Conservation (phyloP, 1,140 invertebrate species). For the Gerris buenoi region DNA sequence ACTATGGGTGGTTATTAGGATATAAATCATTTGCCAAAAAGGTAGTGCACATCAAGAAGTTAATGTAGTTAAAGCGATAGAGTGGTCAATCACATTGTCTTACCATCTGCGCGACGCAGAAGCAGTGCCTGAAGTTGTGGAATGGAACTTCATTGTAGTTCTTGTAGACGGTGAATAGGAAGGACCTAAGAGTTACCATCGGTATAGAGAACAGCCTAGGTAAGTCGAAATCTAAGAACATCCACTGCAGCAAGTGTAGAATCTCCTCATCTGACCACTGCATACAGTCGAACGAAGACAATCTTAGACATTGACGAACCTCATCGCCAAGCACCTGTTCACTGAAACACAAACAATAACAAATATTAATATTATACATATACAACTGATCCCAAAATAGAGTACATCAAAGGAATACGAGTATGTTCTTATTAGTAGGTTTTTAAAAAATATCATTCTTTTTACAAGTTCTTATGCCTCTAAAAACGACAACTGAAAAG, state of each 20-base stretch:
- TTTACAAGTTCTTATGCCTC: too few relatives aligned
- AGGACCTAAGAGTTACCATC: conserved; percentile 49
- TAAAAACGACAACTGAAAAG: too few relatives aligned
- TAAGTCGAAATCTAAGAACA: conserved; percentile 67
- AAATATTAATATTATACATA: too few relatives aligned
- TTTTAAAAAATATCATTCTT: too few relatives aligned
- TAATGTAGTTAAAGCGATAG: too few relatives aligned
- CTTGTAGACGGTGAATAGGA: conserved; percentile 66
- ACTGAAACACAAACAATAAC: conserved; percentile 32
- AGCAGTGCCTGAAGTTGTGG: conserved; percentile 79
- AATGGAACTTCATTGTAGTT: conserved; percentile 83
- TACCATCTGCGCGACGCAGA: conserved; percentile 83
- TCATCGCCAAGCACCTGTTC: conserved; percentile 44
- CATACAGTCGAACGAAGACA: conserved; percentile 65
- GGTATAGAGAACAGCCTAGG: conserved; percentile 62
- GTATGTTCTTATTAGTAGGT: too few relatives aligned
- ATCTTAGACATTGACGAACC: conserved; percentile 44
- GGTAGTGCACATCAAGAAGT: too few relatives aligned
- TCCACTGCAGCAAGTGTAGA: conserved; percentile 62
- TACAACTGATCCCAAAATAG: too few relatives aligned
- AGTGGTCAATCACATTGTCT: too few relatives aligned
- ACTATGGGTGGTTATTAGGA: too few relatives aligned
- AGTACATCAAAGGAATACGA: too few relatives aligned
- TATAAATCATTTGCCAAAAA: too few relatives aligned
- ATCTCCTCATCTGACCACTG: conserved; percentile 73